These are phyloP conservation scores for Rhyzopertha dominica DNA, from an alignment of 1,140 invertebrate genomes.

Conservation along the genomic window DNA sequence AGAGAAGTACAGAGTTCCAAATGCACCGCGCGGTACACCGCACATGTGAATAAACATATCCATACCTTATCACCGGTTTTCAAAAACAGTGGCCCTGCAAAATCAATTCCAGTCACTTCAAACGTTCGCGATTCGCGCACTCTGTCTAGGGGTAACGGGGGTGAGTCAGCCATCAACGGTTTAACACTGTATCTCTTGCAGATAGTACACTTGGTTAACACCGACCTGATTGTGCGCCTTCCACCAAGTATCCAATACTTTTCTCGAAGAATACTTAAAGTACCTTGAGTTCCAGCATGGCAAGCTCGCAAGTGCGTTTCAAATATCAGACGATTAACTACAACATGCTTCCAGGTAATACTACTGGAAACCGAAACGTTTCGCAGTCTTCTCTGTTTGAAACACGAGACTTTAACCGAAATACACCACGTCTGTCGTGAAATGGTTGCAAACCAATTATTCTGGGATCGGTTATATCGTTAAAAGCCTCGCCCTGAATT, in stretches of 20 bases:
- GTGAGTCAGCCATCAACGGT: background rate
- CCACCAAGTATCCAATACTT: slow-evolving; percentile 25
- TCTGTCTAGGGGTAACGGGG: slow-evolving; percentile 17
- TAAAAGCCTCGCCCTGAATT: slow-evolving; percentile 15
- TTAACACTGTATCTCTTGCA: slow-evolving; percentile 10
- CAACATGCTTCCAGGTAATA: slow-evolving; percentile 25
- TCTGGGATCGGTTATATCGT: slow-evolving; percentile 2
- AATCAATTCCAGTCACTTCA: slow-evolving; percentile 32
- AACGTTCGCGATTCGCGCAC: slow-evolving; percentile 28
- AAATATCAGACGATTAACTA: slow-evolving; percentile 17
- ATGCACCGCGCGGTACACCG: slow-evolving; percentile 24
- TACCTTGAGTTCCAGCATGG: slow-evolving; percentile 22
- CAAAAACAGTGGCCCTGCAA: slow-evolving; percentile 31
- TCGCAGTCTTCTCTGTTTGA: slow-evolving; percentile 19
- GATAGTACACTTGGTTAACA: background rate
- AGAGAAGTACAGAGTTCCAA: slow-evolving; percentile 7
- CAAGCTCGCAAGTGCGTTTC: slow-evolving; percentile 24
- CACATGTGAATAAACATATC: slow-evolving; percentile 31
- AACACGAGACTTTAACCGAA: slow-evolving; percentile 28
- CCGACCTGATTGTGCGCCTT: slow-evolving; percentile 6
- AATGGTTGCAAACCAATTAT: slow-evolving; percentile 17
- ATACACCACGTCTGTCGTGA: slow-evolving; percentile 20
- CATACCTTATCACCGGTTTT: slow-evolving; percentile 24
- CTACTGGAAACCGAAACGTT: slow-evolving; percentile 24
- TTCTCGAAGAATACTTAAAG: slow-evolving; percentile 25